Conservation (phyloP, 35 echinoderm and acorn worm genomes). For the Heliocidaris erythrogramma region DNA sequence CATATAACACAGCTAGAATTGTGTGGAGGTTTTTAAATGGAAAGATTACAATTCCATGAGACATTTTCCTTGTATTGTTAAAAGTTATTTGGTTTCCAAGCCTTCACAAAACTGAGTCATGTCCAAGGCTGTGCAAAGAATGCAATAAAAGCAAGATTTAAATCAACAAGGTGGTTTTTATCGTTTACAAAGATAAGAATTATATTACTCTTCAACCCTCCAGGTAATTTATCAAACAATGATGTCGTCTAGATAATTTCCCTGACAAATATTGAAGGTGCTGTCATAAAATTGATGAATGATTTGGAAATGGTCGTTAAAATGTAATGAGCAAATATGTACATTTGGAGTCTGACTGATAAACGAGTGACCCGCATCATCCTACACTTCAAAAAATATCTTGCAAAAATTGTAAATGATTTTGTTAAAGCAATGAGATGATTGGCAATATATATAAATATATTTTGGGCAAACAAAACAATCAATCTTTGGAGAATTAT, state of each 20-base stretch:
- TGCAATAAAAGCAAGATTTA: slow-evolving; percentile 12
- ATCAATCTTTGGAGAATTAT: background rate
- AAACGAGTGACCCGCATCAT: background rate
- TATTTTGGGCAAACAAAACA: background rate
- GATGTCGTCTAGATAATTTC: background rate
- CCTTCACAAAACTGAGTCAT: background rate
- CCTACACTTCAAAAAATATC: background rate
- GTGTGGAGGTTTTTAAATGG: background rate
- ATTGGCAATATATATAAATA: background rate
- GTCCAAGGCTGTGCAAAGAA: background rate
- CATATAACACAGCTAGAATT: background rate
- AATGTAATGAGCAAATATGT: slow-evolving; percentile 13
- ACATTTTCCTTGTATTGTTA: background rate
- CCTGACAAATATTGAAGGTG: background rate
- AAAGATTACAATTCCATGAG: background rate
- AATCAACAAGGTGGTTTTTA: background rate
- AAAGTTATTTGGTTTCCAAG: background rate
- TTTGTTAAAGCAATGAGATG: too few relatives aligned
- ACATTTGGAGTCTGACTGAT: background rate
- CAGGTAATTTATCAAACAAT: background rate
- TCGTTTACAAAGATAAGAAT: background rate
- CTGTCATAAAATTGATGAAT: slow-evolving; percentile 14
- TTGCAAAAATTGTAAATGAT: too few relatives aligned
- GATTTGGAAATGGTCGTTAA: slow-evolving; percentile 3
- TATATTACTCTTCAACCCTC: background rate